Evolutionary conservation across 2,113 vertebrate species (phyloP).

Genomic region (Benthochromis sp.): DNA sequence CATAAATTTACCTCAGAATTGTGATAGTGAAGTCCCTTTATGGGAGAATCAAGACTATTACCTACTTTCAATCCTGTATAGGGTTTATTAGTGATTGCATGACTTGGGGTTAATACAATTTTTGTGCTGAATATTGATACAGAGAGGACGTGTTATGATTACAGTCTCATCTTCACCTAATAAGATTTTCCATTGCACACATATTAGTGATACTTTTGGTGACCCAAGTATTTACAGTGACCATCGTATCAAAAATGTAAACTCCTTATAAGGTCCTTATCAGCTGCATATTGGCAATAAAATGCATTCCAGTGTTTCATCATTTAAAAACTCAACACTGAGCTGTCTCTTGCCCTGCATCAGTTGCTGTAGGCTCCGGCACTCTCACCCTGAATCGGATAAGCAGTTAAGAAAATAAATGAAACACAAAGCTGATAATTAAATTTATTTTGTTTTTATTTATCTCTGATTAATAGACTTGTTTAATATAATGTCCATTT

Average conservation of each 20-base stretch:
- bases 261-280: neutral
- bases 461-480: neutral
- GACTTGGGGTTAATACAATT: neutral
- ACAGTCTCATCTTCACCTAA: neutral
- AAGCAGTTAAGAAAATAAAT: neutral
- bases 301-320: neutral
- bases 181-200: neutral
- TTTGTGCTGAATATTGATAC: neutral
- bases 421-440: neutral
- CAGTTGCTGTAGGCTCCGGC: neutral
- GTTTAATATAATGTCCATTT: neutral
- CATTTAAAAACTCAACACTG: neutral
- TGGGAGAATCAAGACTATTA: neutral
- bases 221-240: neutral
- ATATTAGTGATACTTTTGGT: neutral
- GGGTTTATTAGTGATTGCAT: neutral
- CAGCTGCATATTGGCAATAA: neutral
- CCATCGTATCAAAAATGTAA: neutral
- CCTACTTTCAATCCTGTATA: neutral
- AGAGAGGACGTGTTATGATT: neutral
- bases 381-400: neutral
- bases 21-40: neutral
- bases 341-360: neutral
- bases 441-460: neutral
- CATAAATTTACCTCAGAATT: slow-evolving; percentile 17